A percentile compares a stretch with the other conserved stretches of the same genome.
These are phyloP conservation scores for Stenolophus ochropezus DNA, from an alignment of 2,888 invertebrate species.

Conservation along the genomic window DNA sequence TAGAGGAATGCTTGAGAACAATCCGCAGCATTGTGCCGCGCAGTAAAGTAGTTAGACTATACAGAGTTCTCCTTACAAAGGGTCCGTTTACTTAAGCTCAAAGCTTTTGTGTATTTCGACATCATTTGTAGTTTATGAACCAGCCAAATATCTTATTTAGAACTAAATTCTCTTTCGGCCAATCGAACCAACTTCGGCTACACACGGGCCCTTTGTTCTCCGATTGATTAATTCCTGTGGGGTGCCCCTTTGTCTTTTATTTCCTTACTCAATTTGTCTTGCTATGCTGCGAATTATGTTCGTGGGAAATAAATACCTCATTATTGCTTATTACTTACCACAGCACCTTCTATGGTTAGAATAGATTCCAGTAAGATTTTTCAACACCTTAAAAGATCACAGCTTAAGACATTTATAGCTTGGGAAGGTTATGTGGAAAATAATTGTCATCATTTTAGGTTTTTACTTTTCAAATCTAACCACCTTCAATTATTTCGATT, in stretches of 20 bases:
- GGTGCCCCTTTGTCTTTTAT: slow-evolving; percentile 1
- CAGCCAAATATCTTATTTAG: slow-evolving; percentile 51
- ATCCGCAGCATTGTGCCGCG: slow-evolving; percentile 19
- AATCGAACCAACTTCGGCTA: slow-evolving; percentile 25
- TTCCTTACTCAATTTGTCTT: too few relatives aligned
- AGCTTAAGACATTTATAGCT: too few relatives aligned
- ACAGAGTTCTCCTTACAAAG: slow-evolving; percentile 37
- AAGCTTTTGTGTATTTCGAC: slow-evolving; percentile 49
- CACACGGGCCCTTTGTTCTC: slow-evolving; percentile 31
- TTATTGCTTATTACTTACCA: too few relatives aligned
- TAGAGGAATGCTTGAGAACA: slow-evolving; percentile 44
- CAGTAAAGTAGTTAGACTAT: slow-evolving; percentile 34
- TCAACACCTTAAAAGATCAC: too few relatives aligned
- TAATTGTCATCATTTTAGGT: too few relatives aligned
- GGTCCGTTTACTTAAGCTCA: slow-evolving; percentile 40
- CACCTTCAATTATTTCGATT: too few relatives aligned
- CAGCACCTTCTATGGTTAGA: too few relatives aligned
- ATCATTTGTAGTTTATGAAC: slow-evolving; percentile 54
- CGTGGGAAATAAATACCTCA: too few relatives aligned
- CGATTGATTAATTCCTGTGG: slow-evolving; percentile 23
- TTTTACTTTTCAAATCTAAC: too few relatives aligned
- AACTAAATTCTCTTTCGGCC: slow-evolving; percentile 39
- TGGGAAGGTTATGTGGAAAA: too few relatives aligned
- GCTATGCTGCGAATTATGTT: neutral
- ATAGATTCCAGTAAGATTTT: too few relatives aligned